phyloP scores from a whole-genome alignment of 2,113 vertebrate genomes.

The Lampris megalopsis region DNA sequence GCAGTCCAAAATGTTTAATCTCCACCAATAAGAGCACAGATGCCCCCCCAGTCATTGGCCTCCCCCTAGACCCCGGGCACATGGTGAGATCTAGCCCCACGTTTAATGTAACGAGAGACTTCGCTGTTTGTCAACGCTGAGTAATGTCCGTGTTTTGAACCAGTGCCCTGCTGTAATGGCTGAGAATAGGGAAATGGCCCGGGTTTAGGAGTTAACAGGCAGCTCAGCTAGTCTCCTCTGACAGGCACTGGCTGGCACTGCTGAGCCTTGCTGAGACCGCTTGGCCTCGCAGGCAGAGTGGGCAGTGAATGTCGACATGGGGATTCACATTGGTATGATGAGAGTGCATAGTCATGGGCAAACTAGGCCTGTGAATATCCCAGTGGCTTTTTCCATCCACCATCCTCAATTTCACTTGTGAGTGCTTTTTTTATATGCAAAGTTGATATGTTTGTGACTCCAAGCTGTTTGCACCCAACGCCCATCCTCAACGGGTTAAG shows the following conservation, averaged over 20 bases:
- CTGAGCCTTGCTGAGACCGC: slow-evolving; percentile 6
- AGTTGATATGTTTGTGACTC: slow-evolving; percentile 1
- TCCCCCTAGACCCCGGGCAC: not conserved
- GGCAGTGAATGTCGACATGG: not conserved
- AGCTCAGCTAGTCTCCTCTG: slow-evolving; percentile 33
- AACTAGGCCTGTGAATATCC: not conserved
- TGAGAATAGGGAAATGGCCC: not conserved
- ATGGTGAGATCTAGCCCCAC: not conserved
- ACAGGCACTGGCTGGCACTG: slow-evolving; percentile 12
- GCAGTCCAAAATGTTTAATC: not conserved
- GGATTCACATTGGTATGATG: slow-evolving; percentile 8
- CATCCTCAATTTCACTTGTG: slow-evolving; percentile 3
- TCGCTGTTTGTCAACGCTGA: slow-evolving; percentile 9
- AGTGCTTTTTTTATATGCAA: not conserved
- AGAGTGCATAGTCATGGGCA: slow-evolving; percentile 1
- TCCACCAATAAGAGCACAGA: not conserved
- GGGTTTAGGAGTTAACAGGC: slow-evolving; percentile 16
- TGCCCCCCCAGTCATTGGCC: not conserved
- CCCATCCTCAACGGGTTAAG: not conserved
- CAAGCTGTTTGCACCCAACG: not conserved
- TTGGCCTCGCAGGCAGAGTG: not conserved
- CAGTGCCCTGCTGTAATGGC: slow-evolving; percentile 23
- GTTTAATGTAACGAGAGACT: not conserved
- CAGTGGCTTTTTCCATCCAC: not conserved
- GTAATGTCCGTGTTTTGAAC: slow-evolving; percentile 20